These are phyloP conservation scores for Panurus biarmicus DNA, from an alignment of 2,113 vertebrate genomes.

Conservation along the genomic window DNA sequence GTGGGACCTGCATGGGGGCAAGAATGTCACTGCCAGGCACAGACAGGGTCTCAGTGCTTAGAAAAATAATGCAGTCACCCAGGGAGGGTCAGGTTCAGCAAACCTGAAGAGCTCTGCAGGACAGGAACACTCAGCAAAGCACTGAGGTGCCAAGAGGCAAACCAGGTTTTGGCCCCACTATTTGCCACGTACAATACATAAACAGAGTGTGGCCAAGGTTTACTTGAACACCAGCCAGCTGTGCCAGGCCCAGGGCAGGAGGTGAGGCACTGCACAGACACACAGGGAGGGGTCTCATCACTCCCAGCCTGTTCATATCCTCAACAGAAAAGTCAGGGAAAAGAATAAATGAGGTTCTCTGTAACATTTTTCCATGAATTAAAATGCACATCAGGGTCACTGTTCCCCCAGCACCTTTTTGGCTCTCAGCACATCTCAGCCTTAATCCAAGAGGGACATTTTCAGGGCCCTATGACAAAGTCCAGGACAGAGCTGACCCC, in stretches of 20 bases:
- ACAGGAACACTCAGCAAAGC: neutral
- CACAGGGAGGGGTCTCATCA: neutral
- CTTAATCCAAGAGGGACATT: neutral
- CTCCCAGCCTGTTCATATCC: neutral
- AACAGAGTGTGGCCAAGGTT: neutral
- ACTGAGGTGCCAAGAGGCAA: neutral
- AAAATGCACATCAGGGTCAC: neutral
- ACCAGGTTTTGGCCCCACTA: neutral
- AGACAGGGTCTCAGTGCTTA: neutral
- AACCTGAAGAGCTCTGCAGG: neutral
- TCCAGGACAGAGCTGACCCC: neutral
- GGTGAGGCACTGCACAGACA: neutral
- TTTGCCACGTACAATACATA: neutral
- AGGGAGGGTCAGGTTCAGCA: neutral
- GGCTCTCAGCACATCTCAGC: neutral
- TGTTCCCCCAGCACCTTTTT: neutral
- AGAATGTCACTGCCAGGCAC: neutral
- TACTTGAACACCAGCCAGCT: neutral
- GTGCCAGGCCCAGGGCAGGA: neutral
- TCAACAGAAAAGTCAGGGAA: neutral
- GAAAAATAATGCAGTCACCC: neutral
- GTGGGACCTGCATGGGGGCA: neutral
- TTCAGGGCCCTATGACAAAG: neutral
- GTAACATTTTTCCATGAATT: neutral
- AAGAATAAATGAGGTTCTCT: neutral